Percentiles rank a stretch among this genome's conserved stretches.
Evolutionary conservation across 2,113 vertebrate species (phyloP).

Genomic region (Aleadryas rufinucha): DNA sequence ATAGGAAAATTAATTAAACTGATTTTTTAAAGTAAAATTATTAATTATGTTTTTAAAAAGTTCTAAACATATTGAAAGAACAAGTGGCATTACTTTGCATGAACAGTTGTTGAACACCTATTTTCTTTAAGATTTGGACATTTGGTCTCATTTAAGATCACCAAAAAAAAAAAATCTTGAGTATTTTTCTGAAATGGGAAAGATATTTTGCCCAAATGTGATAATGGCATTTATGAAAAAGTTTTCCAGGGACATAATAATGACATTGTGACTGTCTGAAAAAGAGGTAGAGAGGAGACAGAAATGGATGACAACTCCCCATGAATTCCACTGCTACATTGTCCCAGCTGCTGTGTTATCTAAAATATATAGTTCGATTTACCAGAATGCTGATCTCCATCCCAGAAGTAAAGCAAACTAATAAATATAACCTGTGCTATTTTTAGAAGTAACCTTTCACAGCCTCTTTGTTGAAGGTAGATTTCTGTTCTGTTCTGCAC

Average conservation of each 20-base stretch:
- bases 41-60: fast-evolving
- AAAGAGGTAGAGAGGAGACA: not conserved
- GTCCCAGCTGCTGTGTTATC: not conserved
- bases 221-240: not conserved
- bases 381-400: not conserved
- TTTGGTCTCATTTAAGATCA: not conserved
- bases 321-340: not conserved
- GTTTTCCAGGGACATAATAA: not conserved
- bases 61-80: not conserved
- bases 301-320: not conserved
- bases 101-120: not conserved
- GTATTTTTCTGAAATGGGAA: not conserved
- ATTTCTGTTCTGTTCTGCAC: not conserved
- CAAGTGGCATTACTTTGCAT: not conserved
- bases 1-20: not conserved
- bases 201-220: not conserved
- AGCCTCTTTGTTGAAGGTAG: not conserved
- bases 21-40: not conserved
- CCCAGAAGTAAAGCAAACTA: not conserved
- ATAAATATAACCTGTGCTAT: not conserved
- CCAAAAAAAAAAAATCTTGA: not conserved
- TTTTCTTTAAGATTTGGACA: not conserved
- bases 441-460: not conserved
- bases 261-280: not conserved
- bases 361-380: not conserved